Percentiles rank a stretch among this genome's conserved stretches.
phyloP scores from a whole-genome alignment of 2,888 invertebrate species.

The Zelleria hepariella region DNA sequence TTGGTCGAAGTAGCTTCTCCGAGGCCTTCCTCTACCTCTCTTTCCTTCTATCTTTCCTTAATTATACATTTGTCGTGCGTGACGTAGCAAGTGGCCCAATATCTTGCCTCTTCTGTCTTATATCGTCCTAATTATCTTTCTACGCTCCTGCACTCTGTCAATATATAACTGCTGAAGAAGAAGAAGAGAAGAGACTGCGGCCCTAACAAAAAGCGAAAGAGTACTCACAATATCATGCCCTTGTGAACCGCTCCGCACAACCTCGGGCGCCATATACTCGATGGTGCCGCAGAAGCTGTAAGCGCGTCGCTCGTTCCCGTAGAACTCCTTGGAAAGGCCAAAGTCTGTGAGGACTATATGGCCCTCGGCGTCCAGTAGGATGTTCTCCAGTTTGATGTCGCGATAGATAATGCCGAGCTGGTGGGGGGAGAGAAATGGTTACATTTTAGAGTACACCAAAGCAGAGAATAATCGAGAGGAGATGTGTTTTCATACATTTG shows the following conservation, averaged over 20 bases:
- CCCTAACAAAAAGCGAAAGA: no score
- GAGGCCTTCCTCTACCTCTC: no score
- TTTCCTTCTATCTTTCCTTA: no score
- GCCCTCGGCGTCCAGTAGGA: conserved; percentile 92
- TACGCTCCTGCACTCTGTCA: no score
- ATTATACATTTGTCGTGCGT: no score
- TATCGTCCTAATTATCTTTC: no score
- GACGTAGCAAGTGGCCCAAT: no score
- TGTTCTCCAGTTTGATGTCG: conserved; percentile 98
- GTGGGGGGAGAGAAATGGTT: conserved; percentile 17
- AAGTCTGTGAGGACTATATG: conserved; percentile 98
- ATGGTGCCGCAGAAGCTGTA: conserved; percentile 99
- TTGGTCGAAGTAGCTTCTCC: no score
- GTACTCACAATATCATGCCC: conserved; percentile 95
- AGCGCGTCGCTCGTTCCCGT: conserved; percentile 81
- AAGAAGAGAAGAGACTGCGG: no score
- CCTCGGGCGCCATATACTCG: conserved; percentile 98
- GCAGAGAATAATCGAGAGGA: background rate
- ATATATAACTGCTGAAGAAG: no score
- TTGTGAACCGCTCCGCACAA: conserved; percentile 84
- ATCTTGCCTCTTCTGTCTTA: no score
- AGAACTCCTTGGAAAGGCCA: conserved; percentile 96
- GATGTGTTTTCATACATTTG: no score
- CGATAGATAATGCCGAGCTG: conserved; percentile 97
- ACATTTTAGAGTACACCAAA: background rate